Base-by-base conservation (phyloP, 2,797 vertebrate genomes). In the Zenarchopterus dispar region DNA sequence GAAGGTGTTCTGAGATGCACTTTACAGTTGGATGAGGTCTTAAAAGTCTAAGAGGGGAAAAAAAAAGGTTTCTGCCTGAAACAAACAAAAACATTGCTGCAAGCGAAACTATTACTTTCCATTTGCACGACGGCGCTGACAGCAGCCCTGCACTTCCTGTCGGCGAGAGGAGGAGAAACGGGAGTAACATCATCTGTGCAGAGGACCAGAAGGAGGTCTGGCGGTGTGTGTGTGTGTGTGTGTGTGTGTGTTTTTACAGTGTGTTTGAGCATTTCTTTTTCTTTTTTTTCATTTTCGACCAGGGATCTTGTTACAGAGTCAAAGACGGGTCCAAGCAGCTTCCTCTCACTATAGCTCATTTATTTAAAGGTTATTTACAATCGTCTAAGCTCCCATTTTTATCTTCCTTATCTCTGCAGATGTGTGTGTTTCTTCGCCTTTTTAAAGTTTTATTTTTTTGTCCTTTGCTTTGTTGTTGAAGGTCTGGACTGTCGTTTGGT, bases 301-400 rank as follows among this genome's bases (percentile, higher is more conserved):
- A 23, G 17, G 21, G 52, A 73, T 8, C 10, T n/a, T 61, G 13
- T 43, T 23, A 68, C 23, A 61, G 15, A 43, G 4, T 53, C 31
- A 24, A 5, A 4, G 8, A 24, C 6, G 0, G 0, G 2, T 50
- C 57, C 24, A 23, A 51, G 19, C 21, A 54, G 17, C 28, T 31
- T 56, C 31, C 17, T 63, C 17, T 28, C 2, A 48, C 39, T 65
- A 23, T 17, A 52, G 11, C 8, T 31, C 18, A 43, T 63, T 73
- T 28, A 46, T 31, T 22, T 45, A 47, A 72, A 72, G 51, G 45
- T 67, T 8, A 55, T 41, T 17, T 63, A 33, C 24, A 55, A 48
- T 19, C 6, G 13, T 56, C 24, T 44, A 16, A 55, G 10, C 41
- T 62, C 16, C 19, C 56, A 1, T 24, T 49, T 62, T 22, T 0